phyloP scores from a whole-genome alignment of 2,888 invertebrate species.

The Hedya salicella region DNA sequence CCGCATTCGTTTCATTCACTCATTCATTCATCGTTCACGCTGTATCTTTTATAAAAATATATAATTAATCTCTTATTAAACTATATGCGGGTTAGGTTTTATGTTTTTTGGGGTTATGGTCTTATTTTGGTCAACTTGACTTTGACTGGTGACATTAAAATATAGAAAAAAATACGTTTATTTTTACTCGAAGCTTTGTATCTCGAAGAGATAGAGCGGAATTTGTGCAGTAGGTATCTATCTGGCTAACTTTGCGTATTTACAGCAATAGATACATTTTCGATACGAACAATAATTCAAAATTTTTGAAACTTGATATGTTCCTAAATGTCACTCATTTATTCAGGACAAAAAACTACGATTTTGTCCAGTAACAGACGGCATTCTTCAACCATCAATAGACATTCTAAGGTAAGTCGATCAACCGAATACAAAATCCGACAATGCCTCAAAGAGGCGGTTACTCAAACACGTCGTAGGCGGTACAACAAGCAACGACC shows the following conservation, averaged over 20 bases:
- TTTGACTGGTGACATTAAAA: no score
- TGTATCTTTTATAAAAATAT: constrained; percentile 79
- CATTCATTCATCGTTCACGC: constrained; percentile 52
- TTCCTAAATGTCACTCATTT: no score
- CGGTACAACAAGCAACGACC: constrained; percentile 46
- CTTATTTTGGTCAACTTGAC: constrained; percentile 33
- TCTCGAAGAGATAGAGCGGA: no score
- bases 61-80: constrained; percentile 80
- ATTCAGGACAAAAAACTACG: not conserved
- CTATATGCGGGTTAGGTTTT: constrained; percentile 73
- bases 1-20: constrained; percentile 67
- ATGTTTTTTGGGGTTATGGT: constrained; percentile 56
- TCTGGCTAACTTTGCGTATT: no score
- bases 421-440: constrained; percentile 44
- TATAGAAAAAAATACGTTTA: no score
- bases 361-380: not conserved
- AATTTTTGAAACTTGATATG: no score
- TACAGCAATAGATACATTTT: no score
- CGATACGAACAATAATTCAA: no score
- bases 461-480: constrained; percentile 57
- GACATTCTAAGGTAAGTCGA: constrained; percentile 40
- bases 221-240: no score
- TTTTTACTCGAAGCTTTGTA: no score
- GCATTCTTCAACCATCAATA: constrained; percentile 20
- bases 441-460: constrained; percentile 45